Conservation (phyloP, 2,797 vertebrate genomes). For the Austrolebias charrua region DNA sequence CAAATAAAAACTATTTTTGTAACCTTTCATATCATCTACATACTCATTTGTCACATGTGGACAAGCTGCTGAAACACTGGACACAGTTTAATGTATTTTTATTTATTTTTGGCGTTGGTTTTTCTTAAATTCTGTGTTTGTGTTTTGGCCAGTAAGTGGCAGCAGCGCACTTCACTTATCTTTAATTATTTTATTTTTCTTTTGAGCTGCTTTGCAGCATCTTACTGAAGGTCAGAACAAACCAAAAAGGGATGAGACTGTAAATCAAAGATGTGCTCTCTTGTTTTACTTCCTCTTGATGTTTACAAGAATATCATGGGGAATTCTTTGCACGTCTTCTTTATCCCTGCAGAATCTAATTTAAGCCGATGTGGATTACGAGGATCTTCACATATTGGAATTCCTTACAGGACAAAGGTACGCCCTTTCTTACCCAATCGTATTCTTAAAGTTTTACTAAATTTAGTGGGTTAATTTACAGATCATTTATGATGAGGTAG, state of each 20-base stretch:
- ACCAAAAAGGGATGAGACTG: neutral
- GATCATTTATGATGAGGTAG: neutral
- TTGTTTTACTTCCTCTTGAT: conserved; percentile 1
- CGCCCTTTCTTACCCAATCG: neutral
- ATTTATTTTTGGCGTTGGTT: neutral
- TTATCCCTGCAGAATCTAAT: conserved; percentile 85
- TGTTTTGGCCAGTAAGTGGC: conserved; percentile 59
- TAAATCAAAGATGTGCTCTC: neutral
- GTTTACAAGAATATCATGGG: neutral
- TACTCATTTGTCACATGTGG: neutral
- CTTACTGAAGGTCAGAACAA: conserved; percentile 26
- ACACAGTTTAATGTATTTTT: neutral
- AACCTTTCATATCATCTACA: neutral
- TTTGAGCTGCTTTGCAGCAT: conserved; percentile 5
- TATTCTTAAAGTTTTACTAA: neutral
- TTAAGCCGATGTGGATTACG: conserved; percentile 92
- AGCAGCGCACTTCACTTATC: conserved; percentile 32
- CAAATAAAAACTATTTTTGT: neutral
- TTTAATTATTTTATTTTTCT: neutral
- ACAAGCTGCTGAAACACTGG: neutral
- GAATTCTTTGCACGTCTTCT: neutral
- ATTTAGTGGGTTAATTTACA: neutral
- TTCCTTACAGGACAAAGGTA: conserved; percentile 95
- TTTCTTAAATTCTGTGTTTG: conserved; percentile 1
- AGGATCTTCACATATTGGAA: conserved; percentile 94